Conservation (phyloP, 2,888 invertebrate species). For the Cantharis nigra region DNA sequence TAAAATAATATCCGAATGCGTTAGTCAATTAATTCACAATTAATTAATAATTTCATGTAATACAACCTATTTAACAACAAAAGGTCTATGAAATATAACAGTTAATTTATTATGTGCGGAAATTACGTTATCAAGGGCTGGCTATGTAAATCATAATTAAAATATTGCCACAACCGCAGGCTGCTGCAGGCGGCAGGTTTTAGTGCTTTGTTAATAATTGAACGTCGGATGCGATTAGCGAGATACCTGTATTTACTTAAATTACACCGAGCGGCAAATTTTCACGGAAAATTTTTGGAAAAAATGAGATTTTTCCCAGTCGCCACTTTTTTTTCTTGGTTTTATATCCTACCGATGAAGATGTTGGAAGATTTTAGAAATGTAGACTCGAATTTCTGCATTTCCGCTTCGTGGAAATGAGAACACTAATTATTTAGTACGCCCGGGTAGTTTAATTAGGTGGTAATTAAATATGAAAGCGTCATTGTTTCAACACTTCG, state of each 20-base stretch:
- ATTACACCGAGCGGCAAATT: constrained; percentile 43
- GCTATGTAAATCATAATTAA: constrained; percentile 54
- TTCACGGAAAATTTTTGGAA: background rate
- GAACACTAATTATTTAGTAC: constrained; percentile 42
- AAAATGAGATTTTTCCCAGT: background rate
- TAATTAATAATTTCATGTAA: constrained; percentile 45
- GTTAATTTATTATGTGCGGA: constrained; percentile 52
- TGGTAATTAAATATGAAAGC: constrained; percentile 53
- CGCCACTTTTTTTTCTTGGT: background rate
- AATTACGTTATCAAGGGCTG: constrained; percentile 48
- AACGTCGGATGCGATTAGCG: constrained; percentile 53
- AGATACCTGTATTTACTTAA: constrained; percentile 45
- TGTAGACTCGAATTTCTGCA: constrained; percentile 37
- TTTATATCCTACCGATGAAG: background rate
- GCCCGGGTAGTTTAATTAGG: constrained; percentile 50
- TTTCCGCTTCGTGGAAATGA: constrained; percentile 39
- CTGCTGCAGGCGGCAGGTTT: constrained; percentile 44
- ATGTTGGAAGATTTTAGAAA: background rate
- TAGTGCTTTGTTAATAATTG: constrained; percentile 55
- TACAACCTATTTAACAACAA: constrained; percentile 31
- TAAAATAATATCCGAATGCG: constrained; percentile 6
- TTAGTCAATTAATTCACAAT: constrained; percentile 38
- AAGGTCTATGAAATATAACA: constrained; percentile 38
- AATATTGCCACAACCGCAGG: constrained; percentile 51
- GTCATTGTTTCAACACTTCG: constrained; percentile 45